phyloP scores from a whole-genome alignment of 2,888 invertebrate genomes.

The Herminia tarsipennalis region DNA sequence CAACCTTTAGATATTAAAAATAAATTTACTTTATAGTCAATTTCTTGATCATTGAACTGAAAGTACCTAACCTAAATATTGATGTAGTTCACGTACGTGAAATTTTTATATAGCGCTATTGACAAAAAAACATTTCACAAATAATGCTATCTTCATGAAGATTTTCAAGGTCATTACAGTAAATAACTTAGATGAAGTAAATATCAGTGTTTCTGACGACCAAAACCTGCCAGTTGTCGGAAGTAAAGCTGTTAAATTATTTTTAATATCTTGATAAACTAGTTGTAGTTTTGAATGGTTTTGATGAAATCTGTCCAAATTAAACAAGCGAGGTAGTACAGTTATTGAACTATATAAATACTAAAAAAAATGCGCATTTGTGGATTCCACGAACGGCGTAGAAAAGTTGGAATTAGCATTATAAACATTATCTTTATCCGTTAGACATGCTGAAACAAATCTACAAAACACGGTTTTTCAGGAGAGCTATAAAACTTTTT shows the following conservation, averaged over 20 bases:
- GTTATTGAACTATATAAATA: conserved; percentile 21
- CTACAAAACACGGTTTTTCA: no score
- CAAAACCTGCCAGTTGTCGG: conserved; percentile 9
- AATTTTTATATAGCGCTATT: conserved; percentile 17
- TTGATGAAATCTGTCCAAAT: conserved; percentile 44
- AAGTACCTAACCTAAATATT: conserved; percentile 9
- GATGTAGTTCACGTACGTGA: conserved; percentile 9
- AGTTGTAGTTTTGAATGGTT: conserved; percentile 34
- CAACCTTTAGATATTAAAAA: conserved; percentile 32
- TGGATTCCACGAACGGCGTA: conserved; percentile 36
- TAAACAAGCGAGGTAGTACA: conserved; percentile 23
- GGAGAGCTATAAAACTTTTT: no score
- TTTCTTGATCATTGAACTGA: conserved; percentile 6
- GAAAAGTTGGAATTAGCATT: conserved; percentile 31
- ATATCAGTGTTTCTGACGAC: background rate
- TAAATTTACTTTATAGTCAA: conserved; percentile 33
- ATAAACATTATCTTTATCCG: conserved; percentile 30
- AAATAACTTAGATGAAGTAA: conserved; percentile 6
- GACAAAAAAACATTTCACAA: background rate
- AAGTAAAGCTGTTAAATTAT: conserved; percentile 27
- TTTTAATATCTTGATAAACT: conserved; percentile 26
- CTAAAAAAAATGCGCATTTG: conserved; percentile 18
- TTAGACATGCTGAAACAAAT: conserved; percentile 22
- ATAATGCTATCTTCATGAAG: background rate
- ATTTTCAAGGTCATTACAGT: background rate